Conservation (phyloP, 2,888 invertebrate species). For the Chloroclysta siterata region DNA sequence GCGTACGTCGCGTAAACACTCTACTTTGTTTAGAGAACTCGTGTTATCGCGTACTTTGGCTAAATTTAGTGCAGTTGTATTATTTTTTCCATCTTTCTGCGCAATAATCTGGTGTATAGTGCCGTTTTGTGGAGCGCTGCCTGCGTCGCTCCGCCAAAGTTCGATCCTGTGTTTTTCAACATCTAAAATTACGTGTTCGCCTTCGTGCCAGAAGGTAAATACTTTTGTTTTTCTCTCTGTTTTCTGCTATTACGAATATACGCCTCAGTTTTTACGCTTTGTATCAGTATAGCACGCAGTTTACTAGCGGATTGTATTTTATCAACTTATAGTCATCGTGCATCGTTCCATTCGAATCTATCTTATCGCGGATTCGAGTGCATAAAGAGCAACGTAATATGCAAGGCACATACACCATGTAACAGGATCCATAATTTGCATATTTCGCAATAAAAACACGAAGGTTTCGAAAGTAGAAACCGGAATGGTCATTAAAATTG, state of each 20-base stretch:
- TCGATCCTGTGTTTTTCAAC: constrained; percentile 60
- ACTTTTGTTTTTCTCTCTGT: constrained; percentile 55
- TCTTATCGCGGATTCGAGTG: constrained; percentile 31
- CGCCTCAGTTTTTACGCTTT: constrained; percentile 32
- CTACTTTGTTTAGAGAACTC: constrained; percentile 58
- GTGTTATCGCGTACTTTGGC: constrained; percentile 66
- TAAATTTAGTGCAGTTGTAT: constrained; percentile 73
- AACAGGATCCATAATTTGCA: constrained; percentile 31
- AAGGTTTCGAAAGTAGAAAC: constrained; percentile 55
- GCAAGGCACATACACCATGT: constrained; percentile 26
- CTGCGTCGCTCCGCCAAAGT: constrained; percentile 45
- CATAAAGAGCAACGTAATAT: constrained; percentile 28
- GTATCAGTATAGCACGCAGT: constrained; percentile 13
- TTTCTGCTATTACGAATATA: constrained; percentile 50
- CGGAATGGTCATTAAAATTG: constrained; percentile 56
- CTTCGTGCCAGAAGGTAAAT: constrained; percentile 69
- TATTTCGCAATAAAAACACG: constrained; percentile 44
- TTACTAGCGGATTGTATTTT: constrained; percentile 20
- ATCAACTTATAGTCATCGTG: constrained; percentile 22
- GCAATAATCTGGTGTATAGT: constrained; percentile 66
- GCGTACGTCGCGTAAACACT: constrained; percentile 51
- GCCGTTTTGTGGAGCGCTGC: constrained; percentile 60
- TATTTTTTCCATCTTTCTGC: constrained; percentile 57
- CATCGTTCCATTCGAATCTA: constrained; percentile 29
- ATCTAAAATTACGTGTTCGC: constrained; percentile 73